phyloP scores from a whole-genome alignment of 1,140 invertebrate species.

The Ceratitis capitata region DNA sequence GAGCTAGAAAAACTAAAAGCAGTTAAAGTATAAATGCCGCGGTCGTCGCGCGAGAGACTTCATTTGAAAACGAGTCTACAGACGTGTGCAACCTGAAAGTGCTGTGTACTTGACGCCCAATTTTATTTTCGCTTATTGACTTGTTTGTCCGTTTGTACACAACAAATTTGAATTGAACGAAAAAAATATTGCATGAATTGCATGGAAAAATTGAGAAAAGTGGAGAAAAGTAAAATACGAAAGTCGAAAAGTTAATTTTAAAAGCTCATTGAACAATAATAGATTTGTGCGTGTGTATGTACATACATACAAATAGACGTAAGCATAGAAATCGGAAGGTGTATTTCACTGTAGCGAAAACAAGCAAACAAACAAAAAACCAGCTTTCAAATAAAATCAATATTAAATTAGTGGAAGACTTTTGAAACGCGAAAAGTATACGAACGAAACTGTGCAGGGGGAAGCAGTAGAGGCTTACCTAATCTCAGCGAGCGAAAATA shows the following conservation, averaged over 20 bases:
- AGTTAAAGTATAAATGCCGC: slow-evolving; percentile 8
- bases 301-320: not conserved
- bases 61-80: slow-evolving; percentile 27
- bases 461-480: not conserved
- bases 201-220: not conserved
- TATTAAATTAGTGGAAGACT: not conserved
- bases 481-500: not conserved
- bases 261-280: not conserved
- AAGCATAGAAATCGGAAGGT: not conserved
- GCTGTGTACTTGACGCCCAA: not conserved
- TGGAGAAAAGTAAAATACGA: not conserved
- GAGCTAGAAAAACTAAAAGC: not conserved
- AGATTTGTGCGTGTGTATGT: not conserved
- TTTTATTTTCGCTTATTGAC: not conserved
- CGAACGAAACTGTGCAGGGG: not conserved
- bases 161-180: not conserved
- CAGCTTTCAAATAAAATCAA: not conserved
- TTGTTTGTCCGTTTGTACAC: not conserved
- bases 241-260: not conserved
- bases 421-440: not conserved
- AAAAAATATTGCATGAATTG: not conserved
- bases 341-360: not conserved
- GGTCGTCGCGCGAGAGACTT: not conserved
- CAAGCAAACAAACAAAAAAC: not conserved
- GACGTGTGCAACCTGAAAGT: not conserved